phyloP scores from a whole-genome alignment of 2,797 vertebrate genomes.

The Gymnodraco acuticeps region DNA sequence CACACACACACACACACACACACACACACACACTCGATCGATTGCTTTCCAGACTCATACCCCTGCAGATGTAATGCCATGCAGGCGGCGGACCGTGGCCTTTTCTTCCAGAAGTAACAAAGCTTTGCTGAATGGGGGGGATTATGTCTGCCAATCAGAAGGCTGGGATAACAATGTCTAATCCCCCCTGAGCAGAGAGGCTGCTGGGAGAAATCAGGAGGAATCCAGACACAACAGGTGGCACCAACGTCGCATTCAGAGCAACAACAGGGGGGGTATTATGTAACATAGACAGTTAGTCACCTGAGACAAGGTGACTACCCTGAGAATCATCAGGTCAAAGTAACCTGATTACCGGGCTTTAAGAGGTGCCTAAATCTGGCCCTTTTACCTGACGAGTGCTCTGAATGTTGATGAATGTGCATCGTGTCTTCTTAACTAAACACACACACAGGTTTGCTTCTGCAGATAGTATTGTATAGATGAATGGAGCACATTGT shows the following conservation, averaged over 20 bases:
- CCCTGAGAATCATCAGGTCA: no score
- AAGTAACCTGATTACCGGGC: no score
- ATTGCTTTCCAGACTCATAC: constrained; percentile 80
- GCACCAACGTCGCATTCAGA: constrained; percentile 73
- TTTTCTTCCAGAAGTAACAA: constrained; percentile 78
- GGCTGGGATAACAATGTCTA: constrained; percentile 85
- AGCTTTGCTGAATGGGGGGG: constrained; percentile 82
- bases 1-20: no score
- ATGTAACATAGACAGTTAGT: constrained; percentile 54
- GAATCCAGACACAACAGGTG: constrained; percentile 80
- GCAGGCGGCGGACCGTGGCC: constrained; percentile 76
- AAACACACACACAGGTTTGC: not conserved
- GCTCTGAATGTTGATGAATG: no score
- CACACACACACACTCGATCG: constrained; percentile 55
- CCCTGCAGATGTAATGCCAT: constrained; percentile 74
- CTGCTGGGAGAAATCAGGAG: constrained; percentile 81
- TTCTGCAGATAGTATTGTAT: constrained; percentile 56
- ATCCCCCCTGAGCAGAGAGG: constrained; percentile 86
- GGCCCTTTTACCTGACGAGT: no score
- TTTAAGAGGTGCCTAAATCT: no score
- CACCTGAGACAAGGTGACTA: no score
- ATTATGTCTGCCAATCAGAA: constrained; percentile 86
- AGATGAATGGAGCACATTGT: constrained; percentile 35
- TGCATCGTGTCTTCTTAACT: no score
- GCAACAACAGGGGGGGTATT: constrained; percentile 60